phyloP scores from a whole-genome alignment of 1,140 invertebrate genomes.

The Procambarus virginalis region DNA sequence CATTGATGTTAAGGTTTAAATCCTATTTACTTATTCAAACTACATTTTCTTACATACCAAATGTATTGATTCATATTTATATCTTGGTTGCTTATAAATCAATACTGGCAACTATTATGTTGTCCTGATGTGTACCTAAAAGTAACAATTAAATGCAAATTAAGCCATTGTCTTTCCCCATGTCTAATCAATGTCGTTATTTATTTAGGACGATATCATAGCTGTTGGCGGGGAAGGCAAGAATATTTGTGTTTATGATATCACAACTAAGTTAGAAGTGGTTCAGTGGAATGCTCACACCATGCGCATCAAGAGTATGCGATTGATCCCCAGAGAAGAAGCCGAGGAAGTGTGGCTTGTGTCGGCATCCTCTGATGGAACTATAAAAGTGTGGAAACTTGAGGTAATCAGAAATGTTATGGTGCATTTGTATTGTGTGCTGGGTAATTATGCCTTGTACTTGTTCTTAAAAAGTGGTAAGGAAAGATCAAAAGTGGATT shows the following conservation, averaged over 20 bases:
- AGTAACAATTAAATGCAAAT: not conserved
- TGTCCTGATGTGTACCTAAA: too few species aligned
- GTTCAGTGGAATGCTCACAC: constrained; percentile 79
- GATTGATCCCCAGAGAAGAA: constrained; percentile 73
- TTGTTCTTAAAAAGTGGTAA: too few species aligned
- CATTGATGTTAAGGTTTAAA: too few species aligned
- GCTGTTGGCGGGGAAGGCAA: constrained; percentile 84
- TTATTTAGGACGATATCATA: constrained; percentile 78
- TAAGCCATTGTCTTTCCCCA: not conserved
- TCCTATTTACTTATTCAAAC: too few species aligned
- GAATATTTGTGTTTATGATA: constrained; percentile 79
- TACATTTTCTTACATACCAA: too few species aligned
- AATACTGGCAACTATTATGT: too few species aligned
- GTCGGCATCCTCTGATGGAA: constrained; percentile 83
- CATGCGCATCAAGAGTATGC: constrained; percentile 81
- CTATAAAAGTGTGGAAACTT: constrained; percentile 84
- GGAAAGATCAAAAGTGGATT: too few species aligned
- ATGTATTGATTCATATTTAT: too few species aligned
- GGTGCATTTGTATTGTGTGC: too few species aligned
- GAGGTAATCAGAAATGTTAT: constrained; percentile 24
- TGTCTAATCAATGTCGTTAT: not conserved
- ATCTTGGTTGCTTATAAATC: too few species aligned
- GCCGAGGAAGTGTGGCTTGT: constrained; percentile 74
- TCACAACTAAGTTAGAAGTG: constrained; percentile 76
- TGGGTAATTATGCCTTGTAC: too few species aligned